These are phyloP conservation scores for Acanthurus tractus DNA, from an alignment of 2,797 vertebrate genomes.

Conservation along the genomic window DNA sequence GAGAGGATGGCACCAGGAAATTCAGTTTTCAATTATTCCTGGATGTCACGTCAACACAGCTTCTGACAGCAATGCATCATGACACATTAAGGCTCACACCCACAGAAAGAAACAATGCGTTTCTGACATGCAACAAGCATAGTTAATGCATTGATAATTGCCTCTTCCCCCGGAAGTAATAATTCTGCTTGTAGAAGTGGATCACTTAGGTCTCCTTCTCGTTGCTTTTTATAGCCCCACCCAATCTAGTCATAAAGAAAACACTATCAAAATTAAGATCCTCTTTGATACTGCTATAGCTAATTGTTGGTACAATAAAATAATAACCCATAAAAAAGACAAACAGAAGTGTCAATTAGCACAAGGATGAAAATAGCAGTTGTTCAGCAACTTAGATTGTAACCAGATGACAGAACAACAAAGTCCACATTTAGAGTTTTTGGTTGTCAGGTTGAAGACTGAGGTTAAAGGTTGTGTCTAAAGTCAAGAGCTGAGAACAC, in stretches of 20 bases:
- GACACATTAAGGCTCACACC: slow-evolving; percentile 1
- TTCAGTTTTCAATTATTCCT: slow-evolving; percentile 29
- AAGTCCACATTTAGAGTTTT: no score
- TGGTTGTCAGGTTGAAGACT: no score
- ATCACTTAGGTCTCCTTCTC: background rate
- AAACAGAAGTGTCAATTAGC: no score
- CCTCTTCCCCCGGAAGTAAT: background rate
- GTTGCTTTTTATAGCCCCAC: background rate
- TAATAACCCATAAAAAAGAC: no score
- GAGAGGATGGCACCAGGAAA: slow-evolving; percentile 13
- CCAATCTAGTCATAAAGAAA: background rate
- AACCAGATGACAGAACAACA: no score
- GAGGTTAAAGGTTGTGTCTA: no score
- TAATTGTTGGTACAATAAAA: no score
- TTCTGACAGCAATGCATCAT: slow-evolving; percentile 15
- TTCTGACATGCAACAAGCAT: background rate
- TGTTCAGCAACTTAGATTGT: no score
- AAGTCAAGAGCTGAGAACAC: no score
- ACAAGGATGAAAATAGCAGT: no score
- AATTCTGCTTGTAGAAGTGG: background rate
- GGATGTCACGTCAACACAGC: background rate
- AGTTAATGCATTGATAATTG: background rate
- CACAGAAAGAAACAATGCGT: background rate
- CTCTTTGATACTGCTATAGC: no score
- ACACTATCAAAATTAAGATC: no score